A percentile compares a stretch with the other conserved stretches of the same genome.
These are phyloP conservation scores for Oncopeltus fasciatus DNA, from an alignment of 1,140 invertebrate species.

Conservation along the genomic window DNA sequence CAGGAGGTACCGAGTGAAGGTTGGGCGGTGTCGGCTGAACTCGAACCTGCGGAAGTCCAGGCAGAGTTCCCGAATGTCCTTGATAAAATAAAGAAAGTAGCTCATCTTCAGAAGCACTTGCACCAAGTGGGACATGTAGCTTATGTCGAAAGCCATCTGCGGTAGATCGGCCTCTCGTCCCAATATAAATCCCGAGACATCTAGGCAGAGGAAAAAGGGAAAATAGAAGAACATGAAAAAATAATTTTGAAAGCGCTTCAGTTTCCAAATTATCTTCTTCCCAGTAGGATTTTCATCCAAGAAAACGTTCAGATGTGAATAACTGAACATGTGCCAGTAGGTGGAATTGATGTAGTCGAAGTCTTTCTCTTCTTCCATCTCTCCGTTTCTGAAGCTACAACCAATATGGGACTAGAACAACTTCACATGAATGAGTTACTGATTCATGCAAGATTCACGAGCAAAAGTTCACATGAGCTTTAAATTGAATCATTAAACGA, in stretches of 20 bases:
- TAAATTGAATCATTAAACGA: too few relatives aligned
- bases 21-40: not conserved
- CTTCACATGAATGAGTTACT: too few relatives aligned
- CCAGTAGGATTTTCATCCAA: not conserved
- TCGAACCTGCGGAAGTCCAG: not conserved
- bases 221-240: not conserved
- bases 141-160: not conserved
- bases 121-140: not conserved
- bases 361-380: not conserved
- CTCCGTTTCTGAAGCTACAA: not conserved
- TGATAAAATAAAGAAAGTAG: not conserved
- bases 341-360: not conserved
- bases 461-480: too few relatives aligned
- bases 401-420: too few relatives aligned
- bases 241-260: not conserved
- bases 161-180: not conserved
- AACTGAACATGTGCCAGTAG: slow-evolving; percentile 2
- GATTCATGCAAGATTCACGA: too few relatives aligned
- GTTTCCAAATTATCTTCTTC: not conserved
- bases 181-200: not conserved
- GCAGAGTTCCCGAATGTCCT: not conserved
- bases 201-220: not conserved
- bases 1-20: not conserved
- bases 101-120: not conserved
- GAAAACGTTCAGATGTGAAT: not conserved